These are phyloP conservation scores for Fringilla coelebs DNA, from an alignment of 2,797 vertebrate species.

Conservation along the genomic window DNA sequence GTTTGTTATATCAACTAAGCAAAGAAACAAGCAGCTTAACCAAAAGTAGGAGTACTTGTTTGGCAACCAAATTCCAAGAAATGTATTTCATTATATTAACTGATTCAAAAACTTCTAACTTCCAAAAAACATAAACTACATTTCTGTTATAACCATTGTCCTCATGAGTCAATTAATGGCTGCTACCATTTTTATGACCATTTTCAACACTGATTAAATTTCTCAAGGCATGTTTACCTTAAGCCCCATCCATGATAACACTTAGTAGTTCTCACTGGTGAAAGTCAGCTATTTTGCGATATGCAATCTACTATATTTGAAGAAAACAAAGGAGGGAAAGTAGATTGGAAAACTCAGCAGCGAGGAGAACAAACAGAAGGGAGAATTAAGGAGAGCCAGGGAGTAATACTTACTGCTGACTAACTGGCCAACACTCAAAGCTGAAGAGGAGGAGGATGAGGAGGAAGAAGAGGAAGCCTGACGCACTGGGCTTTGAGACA, in stretches of 20 bases:
- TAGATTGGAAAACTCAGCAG: slow-evolving; percentile 40
- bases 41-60: background rate
- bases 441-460: slow-evolving; percentile 92
- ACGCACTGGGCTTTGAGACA: slow-evolving; percentile 90
- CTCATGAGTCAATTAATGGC: background rate
- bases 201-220: background rate
- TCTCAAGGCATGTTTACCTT: background rate
- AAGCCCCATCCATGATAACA: background rate
- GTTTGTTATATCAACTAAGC: background rate
- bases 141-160: background rate
- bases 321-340: background rate
- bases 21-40: background rate
- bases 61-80: background rate
- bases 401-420: slow-evolving; percentile 95
- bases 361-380: slow-evolving; percentile 17
- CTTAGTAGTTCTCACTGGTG: background rate
- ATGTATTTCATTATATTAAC: background rate
- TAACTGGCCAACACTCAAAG: slow-evolving; percentile 98
- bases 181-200: background rate
- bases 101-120: background rate
- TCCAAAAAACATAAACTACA: background rate
- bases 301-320: background rate
- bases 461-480: slow-evolving; percentile 94
- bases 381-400: slow-evolving; percentile 50
- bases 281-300: background rate